These are phyloP conservation scores for Myiotriccus ornatus DNA, from an alignment of 2,797 vertebrate species.

Conservation along the genomic window DNA sequence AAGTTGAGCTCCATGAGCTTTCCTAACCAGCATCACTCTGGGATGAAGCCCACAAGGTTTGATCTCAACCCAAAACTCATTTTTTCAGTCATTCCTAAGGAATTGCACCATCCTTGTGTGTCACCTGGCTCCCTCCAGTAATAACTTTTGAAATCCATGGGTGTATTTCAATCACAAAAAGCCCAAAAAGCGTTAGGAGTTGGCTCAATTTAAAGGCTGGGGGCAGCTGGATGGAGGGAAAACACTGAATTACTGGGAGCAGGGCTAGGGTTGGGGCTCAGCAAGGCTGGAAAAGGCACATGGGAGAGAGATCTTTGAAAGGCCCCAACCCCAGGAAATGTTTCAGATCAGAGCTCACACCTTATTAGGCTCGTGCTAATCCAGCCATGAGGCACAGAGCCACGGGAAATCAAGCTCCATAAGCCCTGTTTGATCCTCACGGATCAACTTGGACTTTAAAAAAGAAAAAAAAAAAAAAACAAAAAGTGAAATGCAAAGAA, in stretches of 20 bases:
- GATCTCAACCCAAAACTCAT: neutral
- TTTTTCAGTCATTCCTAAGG: neutral
- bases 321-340: neutral
- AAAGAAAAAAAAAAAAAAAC: neutral
- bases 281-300: neutral
- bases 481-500: neutral
- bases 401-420: neutral
- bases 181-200: neutral
- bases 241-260: neutral
- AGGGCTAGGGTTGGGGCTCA: neutral
- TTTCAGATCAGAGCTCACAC: neutral
- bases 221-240: neutral
- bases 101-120: accelerated
- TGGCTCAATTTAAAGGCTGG: neutral
- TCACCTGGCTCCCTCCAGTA: neutral
- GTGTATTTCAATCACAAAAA: neutral
- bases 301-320: neutral
- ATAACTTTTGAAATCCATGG: neutral
- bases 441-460: neutral
- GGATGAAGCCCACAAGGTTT: neutral
- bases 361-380: neutral
- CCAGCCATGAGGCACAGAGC: neutral
- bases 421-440: neutral
- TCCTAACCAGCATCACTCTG: neutral
- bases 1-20: neutral